These are phyloP conservation scores for Nestor notabilis DNA, from an alignment of 2,113 vertebrate genomes.

Conservation along the genomic window DNA sequence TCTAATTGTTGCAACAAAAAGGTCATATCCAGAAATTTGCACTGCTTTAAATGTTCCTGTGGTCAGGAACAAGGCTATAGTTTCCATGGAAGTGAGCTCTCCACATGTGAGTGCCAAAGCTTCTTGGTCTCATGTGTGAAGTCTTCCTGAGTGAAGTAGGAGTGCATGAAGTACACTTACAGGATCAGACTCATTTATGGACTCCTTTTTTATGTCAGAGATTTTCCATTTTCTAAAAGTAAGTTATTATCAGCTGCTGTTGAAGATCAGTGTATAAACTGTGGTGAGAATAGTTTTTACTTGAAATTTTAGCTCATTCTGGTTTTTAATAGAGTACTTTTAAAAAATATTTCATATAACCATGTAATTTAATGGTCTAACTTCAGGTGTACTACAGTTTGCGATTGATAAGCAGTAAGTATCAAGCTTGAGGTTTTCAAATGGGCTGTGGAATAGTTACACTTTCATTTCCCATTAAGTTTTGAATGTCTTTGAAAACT, in stretches of 20 bases:
- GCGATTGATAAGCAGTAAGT: not conserved
- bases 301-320: not conserved
- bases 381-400: not conserved
- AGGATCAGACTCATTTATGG: not conserved
- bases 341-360: not conserved
- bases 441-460: not conserved
- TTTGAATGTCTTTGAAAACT: not conserved
- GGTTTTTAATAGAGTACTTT: not conserved
- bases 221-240: not conserved
- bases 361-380: not conserved
- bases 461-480: not conserved
- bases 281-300: not conserved
- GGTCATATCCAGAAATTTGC: not conserved
- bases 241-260: not conserved
- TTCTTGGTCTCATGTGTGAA: not conserved
- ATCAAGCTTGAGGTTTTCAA: not conserved
- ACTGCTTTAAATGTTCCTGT: not conserved
- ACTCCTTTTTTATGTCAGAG: not conserved
- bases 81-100: not conserved
- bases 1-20: not conserved
- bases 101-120: not conserved
- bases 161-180: rapidly evolving
- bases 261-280: not conserved
- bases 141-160: not conserved
- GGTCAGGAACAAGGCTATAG: not conserved